Evolutionary conservation across 2,113 vertebrate genomes (phyloP).

Genomic region (Phyllostomus hastatus): DNA sequence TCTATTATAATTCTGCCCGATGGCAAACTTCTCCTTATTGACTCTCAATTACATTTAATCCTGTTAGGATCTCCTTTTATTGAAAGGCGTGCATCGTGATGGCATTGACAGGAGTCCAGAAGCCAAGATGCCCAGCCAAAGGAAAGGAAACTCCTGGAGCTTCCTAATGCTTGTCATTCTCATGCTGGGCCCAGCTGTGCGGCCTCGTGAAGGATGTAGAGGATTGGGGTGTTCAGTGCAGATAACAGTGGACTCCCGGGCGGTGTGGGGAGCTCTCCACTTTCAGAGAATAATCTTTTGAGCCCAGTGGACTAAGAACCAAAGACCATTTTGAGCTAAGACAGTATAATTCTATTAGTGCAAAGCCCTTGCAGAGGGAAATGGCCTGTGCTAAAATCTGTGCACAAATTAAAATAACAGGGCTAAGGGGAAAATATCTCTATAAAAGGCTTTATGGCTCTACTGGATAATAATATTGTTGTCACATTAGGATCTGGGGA

Average conservation of each 20-base stretch:
- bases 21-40: slow-evolving; percentile 70
- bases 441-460: slow-evolving; percentile 64
- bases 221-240: slow-evolving; percentile 21
- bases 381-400: slow-evolving; percentile 67
- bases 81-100: slow-evolving; percentile 65
- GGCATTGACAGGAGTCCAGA: slow-evolving; percentile 47
- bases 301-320: slow-evolving; percentile 54
- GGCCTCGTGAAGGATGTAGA: slow-evolving; percentile 37
- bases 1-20: slow-evolving; percentile 62
- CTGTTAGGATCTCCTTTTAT: slow-evolving; percentile 71
- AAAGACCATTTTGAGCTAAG: slow-evolving; percentile 65
- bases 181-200: slow-evolving; percentile 60
- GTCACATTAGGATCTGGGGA: slow-evolving; percentile 57
- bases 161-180: slow-evolving; percentile 62
- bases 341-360: slow-evolving; percentile 67
- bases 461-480: slow-evolving; percentile 56
- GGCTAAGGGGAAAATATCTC: slow-evolving; percentile 52
- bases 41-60: slow-evolving; percentile 77
- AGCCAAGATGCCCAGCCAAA: background rate
- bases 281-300: slow-evolving; percentile 56
- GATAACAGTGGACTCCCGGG: slow-evolving; percentile 28
- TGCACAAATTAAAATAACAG: slow-evolving; percentile 70
- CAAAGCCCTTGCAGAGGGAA: slow-evolving; percentile 58
- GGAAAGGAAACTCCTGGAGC: slow-evolving; percentile 62
- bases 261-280: background rate